phyloP scores from a whole-genome alignment of 2,113 vertebrate species.

The Barbus barbus region DNA sequence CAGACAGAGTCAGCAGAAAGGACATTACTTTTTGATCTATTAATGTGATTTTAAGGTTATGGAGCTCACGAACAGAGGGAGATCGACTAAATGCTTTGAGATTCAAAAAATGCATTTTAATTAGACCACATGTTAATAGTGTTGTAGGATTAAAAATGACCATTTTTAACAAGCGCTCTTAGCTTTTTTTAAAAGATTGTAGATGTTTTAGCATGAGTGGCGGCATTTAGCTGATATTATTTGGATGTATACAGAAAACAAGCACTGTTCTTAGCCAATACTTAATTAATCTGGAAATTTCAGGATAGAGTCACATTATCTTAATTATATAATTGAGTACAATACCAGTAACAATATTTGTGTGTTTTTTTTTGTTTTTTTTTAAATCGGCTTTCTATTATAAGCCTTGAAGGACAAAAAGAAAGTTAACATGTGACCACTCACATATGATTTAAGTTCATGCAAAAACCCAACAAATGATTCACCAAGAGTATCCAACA shows the following conservation, averaged over 20 bases:
- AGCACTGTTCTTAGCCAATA: too few species aligned
- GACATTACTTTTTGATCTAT: conserved; percentile 44
- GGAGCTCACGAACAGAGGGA: conserved; percentile 40
- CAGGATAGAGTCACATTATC: too few species aligned
- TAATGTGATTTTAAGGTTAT: conserved; percentile 54
- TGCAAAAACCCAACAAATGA: too few species aligned
- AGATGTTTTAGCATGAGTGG: not conserved
- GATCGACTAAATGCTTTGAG: conserved; percentile 25
- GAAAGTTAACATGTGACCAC: too few species aligned
- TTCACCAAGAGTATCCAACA: too few species aligned
- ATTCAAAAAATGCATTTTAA: conserved; percentile 49
- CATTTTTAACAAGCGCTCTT: not conserved
- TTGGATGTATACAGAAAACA: not conserved
- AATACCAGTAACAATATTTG: too few species aligned
- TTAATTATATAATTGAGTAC: too few species aligned
- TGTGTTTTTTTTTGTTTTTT: too few species aligned
- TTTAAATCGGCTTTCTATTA: too few species aligned
- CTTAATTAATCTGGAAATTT: too few species aligned
- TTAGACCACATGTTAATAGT: conserved; percentile 25
- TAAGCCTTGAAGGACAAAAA: too few species aligned
- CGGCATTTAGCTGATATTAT: conserved; percentile 28
- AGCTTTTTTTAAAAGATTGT: not conserved
- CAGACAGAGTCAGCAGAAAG: conserved; percentile 55
- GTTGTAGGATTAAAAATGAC: not conserved
- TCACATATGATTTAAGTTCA: too few species aligned